phyloP scores from a whole-genome alignment of 2,113 vertebrate species.

The Equus quagga region DNA sequence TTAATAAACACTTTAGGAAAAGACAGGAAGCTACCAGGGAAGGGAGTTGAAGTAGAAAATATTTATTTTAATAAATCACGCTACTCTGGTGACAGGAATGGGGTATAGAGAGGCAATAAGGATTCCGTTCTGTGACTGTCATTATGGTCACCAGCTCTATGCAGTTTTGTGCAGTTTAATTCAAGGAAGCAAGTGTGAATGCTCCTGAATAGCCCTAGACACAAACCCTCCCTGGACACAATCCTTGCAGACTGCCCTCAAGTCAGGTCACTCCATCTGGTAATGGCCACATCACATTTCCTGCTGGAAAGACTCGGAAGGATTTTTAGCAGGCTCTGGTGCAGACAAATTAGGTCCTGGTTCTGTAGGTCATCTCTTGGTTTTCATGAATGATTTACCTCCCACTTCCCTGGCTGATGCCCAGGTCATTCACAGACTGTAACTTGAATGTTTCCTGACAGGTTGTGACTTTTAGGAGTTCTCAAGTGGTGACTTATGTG shows the following conservation, averaged over 20 bases:
- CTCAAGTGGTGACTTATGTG: conserved; percentile 32
- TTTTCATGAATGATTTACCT: conserved; percentile 65
- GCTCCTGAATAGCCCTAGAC: background rate
- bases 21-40: background rate
- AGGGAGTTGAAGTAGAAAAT: background rate
- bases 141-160: background rate
- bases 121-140: background rate
- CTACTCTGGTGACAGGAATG: background rate
- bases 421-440: conserved; percentile 15
- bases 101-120: background rate
- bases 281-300: conserved; percentile 1
- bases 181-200: background rate
- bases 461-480: conserved; percentile 47
- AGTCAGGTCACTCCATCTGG: background rate
- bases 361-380: conserved; percentile 61
- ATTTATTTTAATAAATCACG: background rate
- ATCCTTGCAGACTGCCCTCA: background rate
- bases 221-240: background rate
- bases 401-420: background rate
- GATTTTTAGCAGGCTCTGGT: background rate
- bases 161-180: background rate
- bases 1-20: background rate
- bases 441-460: conserved; percentile 52
- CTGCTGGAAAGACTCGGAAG: background rate
- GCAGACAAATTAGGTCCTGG: background rate